These are phyloP conservation scores for Aspiorhynchus laticeps DNA, from an alignment of 2,113 vertebrate species.

Conservation along the genomic window DNA sequence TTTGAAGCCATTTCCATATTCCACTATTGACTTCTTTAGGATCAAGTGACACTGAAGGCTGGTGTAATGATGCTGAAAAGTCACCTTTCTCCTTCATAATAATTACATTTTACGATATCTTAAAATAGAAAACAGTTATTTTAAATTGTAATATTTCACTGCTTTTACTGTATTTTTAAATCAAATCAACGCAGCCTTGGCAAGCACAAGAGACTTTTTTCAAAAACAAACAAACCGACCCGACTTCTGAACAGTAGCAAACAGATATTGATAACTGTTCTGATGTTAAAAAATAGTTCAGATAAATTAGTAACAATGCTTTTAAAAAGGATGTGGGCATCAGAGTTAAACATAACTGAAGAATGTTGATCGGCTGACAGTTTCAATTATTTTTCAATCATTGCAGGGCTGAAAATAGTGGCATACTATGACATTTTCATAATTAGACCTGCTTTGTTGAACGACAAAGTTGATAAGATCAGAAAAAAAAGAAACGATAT, in stretches of 20 bases:
- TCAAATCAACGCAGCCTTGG: too few species aligned
- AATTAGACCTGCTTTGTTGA: neutral
- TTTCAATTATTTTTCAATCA: neutral
- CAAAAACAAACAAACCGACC: neutral
- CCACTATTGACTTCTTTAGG: too few species aligned
- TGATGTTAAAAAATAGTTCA: neutral
- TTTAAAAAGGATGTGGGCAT: neutral
- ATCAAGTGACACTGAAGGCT: too few species aligned
- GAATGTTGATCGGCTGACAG: neutral
- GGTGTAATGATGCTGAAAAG: too few species aligned
- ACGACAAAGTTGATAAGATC: too few species aligned
- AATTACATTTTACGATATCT: too few species aligned
- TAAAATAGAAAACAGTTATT: neutral
- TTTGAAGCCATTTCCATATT: too few species aligned
- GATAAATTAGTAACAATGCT: neutral
- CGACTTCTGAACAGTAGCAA: neutral
- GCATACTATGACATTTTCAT: neutral
- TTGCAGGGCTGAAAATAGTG: neutral
- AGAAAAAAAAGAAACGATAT: too few species aligned
- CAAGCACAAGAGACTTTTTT: neutral
- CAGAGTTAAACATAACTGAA: neutral
- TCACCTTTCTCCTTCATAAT: too few species aligned
- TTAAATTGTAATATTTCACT: neutral
- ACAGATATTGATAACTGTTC: neutral
- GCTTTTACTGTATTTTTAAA: neutral